Conservation (phyloP, 2,113 vertebrate species). For the Thinocorus orbignyianus region DNA sequence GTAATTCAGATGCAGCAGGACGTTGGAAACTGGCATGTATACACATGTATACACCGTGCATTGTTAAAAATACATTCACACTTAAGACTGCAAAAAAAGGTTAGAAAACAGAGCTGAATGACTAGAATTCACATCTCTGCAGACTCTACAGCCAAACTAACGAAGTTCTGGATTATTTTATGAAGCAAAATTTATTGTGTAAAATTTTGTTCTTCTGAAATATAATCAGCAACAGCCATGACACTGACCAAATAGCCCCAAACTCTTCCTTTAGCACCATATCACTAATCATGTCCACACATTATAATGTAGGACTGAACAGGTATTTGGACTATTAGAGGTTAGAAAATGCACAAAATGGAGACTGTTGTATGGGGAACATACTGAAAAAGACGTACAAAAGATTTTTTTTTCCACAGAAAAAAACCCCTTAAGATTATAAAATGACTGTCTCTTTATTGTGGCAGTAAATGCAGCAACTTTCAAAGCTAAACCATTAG, state of each 20-base stretch:
- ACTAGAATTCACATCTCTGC: not conserved
- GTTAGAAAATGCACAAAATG: not conserved
- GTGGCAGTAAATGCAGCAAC: not conserved
- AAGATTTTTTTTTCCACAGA: not conserved
- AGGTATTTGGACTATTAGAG: not conserved
- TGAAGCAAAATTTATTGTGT: not conserved
- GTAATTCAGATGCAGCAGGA: not conserved
- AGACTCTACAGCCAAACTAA: not conserved
- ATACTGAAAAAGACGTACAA: not conserved
- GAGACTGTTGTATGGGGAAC: accelerated
- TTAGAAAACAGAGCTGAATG: not conserved
- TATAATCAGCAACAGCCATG: not conserved
- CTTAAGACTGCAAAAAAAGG: not conserved
- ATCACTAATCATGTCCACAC: not conserved
- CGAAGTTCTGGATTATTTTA: not conserved
- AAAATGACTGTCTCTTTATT: not conserved
- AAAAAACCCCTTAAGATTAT: not conserved
- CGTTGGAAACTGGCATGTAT: not conserved
- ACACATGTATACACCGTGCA: not conserved
- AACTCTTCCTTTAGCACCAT: not conserved
- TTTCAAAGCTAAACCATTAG: slow-evolving; percentile 12
- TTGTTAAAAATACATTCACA: not conserved
- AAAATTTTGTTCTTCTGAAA: not conserved
- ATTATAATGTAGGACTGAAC: not conserved
- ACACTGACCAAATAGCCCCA: not conserved